Evolutionary conservation across 1,140 invertebrate genomes (phyloP), one percentile per base, ranked within the genome.

Genomic region (Trichonephila clavata): DNA sequence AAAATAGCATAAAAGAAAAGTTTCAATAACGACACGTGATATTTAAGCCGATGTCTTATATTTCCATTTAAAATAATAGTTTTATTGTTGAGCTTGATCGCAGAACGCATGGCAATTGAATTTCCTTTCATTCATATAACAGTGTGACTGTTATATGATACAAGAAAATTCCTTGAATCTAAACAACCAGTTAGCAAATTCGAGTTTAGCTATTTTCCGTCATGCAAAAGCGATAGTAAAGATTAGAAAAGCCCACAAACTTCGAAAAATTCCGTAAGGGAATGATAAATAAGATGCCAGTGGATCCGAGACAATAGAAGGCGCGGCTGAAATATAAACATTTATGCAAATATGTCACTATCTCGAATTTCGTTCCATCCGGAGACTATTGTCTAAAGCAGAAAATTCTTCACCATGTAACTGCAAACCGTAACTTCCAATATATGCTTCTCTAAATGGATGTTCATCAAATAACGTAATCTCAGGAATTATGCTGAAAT

Each of bases 291-390:
- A 77, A 77, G n/a, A 68, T 68, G 71, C 71, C 71, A 77, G 14
- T 39, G 24, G 16, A 27, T 39, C 32, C 14, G 27, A 77, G 71
- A 77, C 71, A 77, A 77, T 77, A 77, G 71, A 77, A 77, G 71
- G 71, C 71, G 71, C 71, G 71, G 71, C 32, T 39, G 71, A 77
- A 77, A 39, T 77, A 77, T 77, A 77, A 77, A 77, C 71, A 77
- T 77, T 77, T 77, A 77, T 77, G 71, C 71, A 77, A 77, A 77
- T 77, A 32, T 77, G 71, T 77, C 71, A 77, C 71, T 39, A 77
- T 77, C 71, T 77, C 71, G 18, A 32, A 77, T 77, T 77, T 77
- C 71, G 27, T 20, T 77, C 71, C 10, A 77, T 77, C 71, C 16
- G 71, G 71, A 39, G 71, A 77, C 71, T 77, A 77, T 77, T 39